Conservation (phyloP, 2,888 invertebrate genomes). For the Euphydryas editha region DNA sequence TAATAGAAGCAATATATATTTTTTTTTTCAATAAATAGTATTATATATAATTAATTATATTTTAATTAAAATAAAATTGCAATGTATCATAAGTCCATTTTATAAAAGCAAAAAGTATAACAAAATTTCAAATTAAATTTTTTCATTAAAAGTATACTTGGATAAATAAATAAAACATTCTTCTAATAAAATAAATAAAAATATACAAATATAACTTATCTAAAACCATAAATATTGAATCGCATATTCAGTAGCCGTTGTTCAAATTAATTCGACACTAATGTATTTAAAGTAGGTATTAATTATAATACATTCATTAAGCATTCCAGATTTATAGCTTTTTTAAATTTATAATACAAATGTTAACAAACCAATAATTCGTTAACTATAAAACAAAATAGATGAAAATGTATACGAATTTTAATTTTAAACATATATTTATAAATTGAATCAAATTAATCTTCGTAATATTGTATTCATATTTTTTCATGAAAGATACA, state of each 20-base stretch:
- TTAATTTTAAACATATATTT: not conserved
- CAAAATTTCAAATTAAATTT: too few relatives aligned
- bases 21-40: too few relatives aligned
- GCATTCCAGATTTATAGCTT: conserved; percentile 6
- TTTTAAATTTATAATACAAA: conserved; percentile 1
- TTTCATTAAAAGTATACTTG: too few relatives aligned
- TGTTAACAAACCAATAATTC: conserved; percentile 14
- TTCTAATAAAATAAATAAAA: not conserved
- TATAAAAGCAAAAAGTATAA: too few relatives aligned
- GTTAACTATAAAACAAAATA: not conserved
- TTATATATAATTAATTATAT: too few relatives aligned
- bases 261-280: conserved; percentile 3
- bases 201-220: not conserved
- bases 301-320: conserved; percentile 6
- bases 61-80: too few relatives aligned
- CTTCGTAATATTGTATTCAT: not conserved
- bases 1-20: too few relatives aligned
- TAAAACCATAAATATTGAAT: conserved; percentile 9
- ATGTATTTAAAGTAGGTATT: not conserved
- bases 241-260: not conserved
- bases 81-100: too few relatives aligned
- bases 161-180: not conserved
- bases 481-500: not conserved
- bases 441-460: not conserved
- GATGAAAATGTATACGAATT: conserved; percentile 5